Conservation (phyloP, 2,888 invertebrate genomes). For the Apamea epomidion region DNA sequence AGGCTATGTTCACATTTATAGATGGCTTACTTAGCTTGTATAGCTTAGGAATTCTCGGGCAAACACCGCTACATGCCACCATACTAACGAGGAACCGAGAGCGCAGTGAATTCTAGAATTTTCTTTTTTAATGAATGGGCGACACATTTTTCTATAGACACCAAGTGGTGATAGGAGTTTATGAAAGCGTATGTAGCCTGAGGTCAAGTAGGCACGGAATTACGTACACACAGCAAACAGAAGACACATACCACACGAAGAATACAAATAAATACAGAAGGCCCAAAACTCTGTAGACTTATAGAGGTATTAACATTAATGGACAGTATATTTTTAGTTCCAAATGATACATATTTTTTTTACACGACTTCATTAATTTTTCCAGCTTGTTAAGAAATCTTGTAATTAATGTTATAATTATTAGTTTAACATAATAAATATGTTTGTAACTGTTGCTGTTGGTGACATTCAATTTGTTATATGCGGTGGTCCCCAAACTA, state of each 20-base stretch:
- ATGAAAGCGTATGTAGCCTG: slow-evolving; percentile 26
- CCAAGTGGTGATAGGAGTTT: not conserved
- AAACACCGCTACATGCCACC: slow-evolving; percentile 34
- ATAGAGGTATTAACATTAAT: not conserved
- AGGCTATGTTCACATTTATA: slow-evolving; percentile 49
- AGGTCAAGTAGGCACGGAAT: not conserved
- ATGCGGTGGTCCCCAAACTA: too few species aligned
- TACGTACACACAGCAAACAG: not conserved
- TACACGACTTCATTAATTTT: too few species aligned
- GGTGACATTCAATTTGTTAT: too few species aligned
- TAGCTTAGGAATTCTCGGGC: slow-evolving; percentile 36
- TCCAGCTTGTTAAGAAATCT: too few species aligned
- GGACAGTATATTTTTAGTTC: too few species aligned
- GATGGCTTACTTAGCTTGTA: slow-evolving; percentile 46
- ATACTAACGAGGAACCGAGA: slow-evolving; percentile 48
- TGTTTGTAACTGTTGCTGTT: too few species aligned
- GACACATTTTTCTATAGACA: slow-evolving; percentile 44
- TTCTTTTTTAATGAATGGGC: slow-evolving; percentile 44
- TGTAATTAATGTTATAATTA: too few species aligned
- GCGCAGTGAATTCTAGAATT: slow-evolving; percentile 45
- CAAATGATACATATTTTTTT: too few species aligned
- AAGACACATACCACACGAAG: not conserved
- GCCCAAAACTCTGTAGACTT: not conserved
- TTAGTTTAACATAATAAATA: too few species aligned
- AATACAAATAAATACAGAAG: not conserved